These are phyloP conservation scores for Grallaria varia DNA, from an alignment of 2,113 vertebrate species.

Conservation along the genomic window DNA sequence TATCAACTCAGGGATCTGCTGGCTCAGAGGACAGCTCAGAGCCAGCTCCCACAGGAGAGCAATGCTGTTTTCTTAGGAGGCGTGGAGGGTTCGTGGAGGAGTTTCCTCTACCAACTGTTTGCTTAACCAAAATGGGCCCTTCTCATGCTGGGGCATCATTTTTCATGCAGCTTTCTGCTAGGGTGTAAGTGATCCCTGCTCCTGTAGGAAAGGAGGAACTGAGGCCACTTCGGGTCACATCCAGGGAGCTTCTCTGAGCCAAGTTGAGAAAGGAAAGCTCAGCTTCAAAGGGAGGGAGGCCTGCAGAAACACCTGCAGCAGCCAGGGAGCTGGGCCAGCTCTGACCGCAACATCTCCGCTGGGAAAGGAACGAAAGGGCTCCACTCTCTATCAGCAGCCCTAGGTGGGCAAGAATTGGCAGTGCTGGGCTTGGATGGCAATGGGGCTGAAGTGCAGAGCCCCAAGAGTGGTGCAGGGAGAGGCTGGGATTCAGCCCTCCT, in stretches of 20 bases:
- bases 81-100: neutral
- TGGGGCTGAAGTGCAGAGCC: neutral
- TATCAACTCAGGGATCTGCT: neutral
- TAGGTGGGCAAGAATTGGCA: neutral
- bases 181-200: neutral
- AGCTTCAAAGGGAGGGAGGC: neutral
- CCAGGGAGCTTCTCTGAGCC: neutral
- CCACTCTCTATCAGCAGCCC: neutral
- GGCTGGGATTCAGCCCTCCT: neutral
- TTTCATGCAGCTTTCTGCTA: neutral
- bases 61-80: constrained; percentile 16
- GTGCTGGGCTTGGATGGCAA: neutral
- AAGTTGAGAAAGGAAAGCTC: neutral
- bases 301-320: neutral
- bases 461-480: neutral
- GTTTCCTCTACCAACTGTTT: constrained; percentile 3
- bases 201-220: neutral
- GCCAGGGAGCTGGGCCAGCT: fast-evolving
- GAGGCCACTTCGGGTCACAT: neutral
- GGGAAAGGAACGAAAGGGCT: neutral
- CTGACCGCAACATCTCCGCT: neutral
- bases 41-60: neutral
- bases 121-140: constrained; percentile 27
- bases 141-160: neutral
- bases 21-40: neutral